phyloP scores from a whole-genome alignment of 2,888 invertebrate genomes.

The Sinentomon sp. region DNA sequence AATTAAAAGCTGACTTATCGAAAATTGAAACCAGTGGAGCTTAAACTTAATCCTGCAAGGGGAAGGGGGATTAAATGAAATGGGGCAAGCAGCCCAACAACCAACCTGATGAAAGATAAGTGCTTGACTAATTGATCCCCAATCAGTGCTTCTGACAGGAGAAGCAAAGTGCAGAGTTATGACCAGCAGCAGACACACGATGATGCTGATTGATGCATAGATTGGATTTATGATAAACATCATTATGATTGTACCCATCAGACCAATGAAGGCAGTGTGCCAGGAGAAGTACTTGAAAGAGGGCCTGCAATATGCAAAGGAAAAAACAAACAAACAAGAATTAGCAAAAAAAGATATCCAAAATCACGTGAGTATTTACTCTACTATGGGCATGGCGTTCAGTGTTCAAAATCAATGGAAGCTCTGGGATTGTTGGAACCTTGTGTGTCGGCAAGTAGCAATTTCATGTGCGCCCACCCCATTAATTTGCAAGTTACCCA shows the following conservation, averaged over 20 bases:
- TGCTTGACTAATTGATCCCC: slow-evolving; percentile 98
- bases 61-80: too few species aligned
- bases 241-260: slow-evolving; percentile 60
- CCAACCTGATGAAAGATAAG: slow-evolving; percentile 84
- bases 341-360: not conserved
- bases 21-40: too few species aligned
- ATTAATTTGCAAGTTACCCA: too few species aligned
- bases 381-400: too few species aligned
- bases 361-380: too few species aligned
- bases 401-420: too few species aligned
- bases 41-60: too few species aligned
- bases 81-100: too few species aligned
- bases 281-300: slow-evolving; percentile 88
- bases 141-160: slow-evolving; percentile 43
- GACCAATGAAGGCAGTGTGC: slow-evolving; percentile 64
- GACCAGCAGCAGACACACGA: slow-evolving; percentile 55
- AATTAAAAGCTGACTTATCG: too few species aligned
- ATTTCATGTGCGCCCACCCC: too few species aligned
- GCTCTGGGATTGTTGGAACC: too few species aligned
- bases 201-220: slow-evolving; percentile 62
- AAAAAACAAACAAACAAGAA: not conserved
- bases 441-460: too few species aligned
- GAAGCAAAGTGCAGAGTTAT: slow-evolving; percentile 68
- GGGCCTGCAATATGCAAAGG: slow-evolving; percentile 35
- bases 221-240: slow-evolving; percentile 84